Percentiles rank a stretch among this genome's conserved stretches.
These are phyloP conservation scores for Hemistola chrysoprasaria DNA, from an alignment of 2,888 invertebrate genomes.

Conservation along the genomic window DNA sequence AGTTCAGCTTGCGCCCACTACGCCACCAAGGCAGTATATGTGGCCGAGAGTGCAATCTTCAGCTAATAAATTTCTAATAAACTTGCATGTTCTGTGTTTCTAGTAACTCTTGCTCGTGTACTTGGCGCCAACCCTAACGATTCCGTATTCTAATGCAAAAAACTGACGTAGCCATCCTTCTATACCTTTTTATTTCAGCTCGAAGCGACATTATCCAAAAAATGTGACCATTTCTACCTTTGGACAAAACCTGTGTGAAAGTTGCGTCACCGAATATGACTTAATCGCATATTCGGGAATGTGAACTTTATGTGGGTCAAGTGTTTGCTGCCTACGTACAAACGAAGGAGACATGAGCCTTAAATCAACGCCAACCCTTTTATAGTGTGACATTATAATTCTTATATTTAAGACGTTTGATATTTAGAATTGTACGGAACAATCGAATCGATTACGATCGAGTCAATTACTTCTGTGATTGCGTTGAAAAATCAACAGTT, in stretches of 20 bases:
- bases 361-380: conserved; percentile 13
- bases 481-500: conserved; percentile 20
- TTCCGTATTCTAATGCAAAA: no score
- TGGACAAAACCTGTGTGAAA: conserved; percentile 11
- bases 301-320: conserved; percentile 15
- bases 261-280: conserved; percentile 23
- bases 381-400: conserved; percentile 12
- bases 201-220: conserved; percentile 35
- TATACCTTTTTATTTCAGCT: no score
- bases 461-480: conserved; percentile 14
- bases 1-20: no score
- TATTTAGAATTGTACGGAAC: conserved; percentile 21
- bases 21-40: no score
- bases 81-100: no score
- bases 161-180: no score
- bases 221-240: conserved; percentile 7
- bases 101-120: no score
- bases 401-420: conserved; percentile 14
- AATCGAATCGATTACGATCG: conserved; percentile 19
- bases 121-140: no score
- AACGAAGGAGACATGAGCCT: conserved; percentile 16
- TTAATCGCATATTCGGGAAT: conserved; percentile 24
- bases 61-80: no score
- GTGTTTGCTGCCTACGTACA: conserved; percentile 22
- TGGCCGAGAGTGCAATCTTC: no score